Conservation (phyloP, 2,888 invertebrate genomes). For the Hoplodrina ambigua region DNA sequence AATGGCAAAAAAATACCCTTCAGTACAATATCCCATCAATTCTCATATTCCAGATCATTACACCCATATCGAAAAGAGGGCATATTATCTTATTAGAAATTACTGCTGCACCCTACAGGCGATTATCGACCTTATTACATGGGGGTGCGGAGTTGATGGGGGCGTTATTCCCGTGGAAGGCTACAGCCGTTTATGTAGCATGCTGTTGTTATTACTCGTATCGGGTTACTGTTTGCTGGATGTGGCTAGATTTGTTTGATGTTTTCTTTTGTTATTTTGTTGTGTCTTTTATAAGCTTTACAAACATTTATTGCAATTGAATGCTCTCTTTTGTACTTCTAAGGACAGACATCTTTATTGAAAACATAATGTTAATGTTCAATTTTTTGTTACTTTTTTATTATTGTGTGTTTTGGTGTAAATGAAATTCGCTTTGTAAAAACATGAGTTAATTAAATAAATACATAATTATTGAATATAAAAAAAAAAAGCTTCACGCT, state of each 20-base stretch:
- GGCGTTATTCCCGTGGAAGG: constrained; percentile 47
- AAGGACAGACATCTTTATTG: too few relatives aligned
- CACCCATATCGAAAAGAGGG: constrained; percentile 67
- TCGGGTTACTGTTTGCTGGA: constrained; percentile 46
- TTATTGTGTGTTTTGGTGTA: too few relatives aligned
- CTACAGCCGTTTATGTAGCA: constrained; percentile 64
- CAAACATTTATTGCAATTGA: too few relatives aligned
- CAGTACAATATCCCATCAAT: constrained; percentile 62
- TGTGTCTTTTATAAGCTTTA: too few relatives aligned
- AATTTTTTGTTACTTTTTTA: too few relatives aligned
- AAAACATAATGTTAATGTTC: too few relatives aligned
- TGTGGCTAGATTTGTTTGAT: constrained; percentile 11
- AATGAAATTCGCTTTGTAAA: too few relatives aligned
- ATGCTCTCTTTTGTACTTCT: too few relatives aligned
- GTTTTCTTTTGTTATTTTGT: background rate
- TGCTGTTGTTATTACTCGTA: constrained; percentile 65
- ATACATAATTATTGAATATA: too few relatives aligned
- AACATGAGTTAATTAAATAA: too few relatives aligned
- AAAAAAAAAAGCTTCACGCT: too few relatives aligned
- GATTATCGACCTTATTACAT: constrained; percentile 55
- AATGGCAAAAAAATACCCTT: constrained; percentile 57
- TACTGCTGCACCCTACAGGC: constrained; percentile 52
- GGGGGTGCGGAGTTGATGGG: constrained; percentile 8
- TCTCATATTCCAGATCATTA: constrained; percentile 65
- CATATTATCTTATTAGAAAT: constrained; percentile 72